Conservation (phyloP, 2,888 invertebrate species). For the Drosophila neutralis region DNA sequence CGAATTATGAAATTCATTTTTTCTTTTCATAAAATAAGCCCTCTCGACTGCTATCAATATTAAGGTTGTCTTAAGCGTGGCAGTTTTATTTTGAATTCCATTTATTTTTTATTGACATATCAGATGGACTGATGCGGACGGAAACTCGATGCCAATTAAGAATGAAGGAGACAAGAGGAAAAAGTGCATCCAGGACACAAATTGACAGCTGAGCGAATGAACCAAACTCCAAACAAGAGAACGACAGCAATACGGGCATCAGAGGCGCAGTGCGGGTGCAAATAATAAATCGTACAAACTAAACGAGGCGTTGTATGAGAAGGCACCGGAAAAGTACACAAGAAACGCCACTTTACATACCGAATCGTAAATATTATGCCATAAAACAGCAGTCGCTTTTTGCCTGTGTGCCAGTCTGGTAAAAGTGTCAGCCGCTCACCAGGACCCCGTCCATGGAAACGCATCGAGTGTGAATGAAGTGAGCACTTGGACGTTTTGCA, state of each 20-base stretch:
- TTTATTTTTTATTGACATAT: slow-evolving; percentile 17
- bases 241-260: slow-evolving; percentile 3
- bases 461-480: slow-evolving; percentile 80
- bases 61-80: background rate
- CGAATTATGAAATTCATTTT: background rate
- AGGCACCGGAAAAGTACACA: slow-evolving; percentile 67
- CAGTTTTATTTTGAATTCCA: background rate
- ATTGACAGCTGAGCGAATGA: slow-evolving; percentile 58
- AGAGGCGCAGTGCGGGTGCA: slow-evolving; percentile 16
- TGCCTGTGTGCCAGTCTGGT: slow-evolving; percentile 46
- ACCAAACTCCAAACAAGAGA: slow-evolving; percentile 23
- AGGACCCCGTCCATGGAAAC: slow-evolving; percentile 40
- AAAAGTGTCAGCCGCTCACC: slow-evolving; percentile 41
- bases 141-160: slow-evolving; percentile 75
- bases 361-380: slow-evolving; percentile 78
- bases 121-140: slow-evolving; percentile 35
- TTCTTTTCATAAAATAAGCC: too few relatives aligned
- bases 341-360: slow-evolving; percentile 77
- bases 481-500: slow-evolving; percentile 72
- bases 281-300: slow-evolving; percentile 51
- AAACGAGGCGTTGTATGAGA: slow-evolving; percentile 45
- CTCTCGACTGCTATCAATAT: background rate
- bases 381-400: slow-evolving; percentile 58
- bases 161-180: slow-evolving; percentile 60
- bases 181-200: slow-evolving; percentile 46